Conservation (phyloP, 2,113 vertebrate species). For the Paraplagusia blochii region DNA sequence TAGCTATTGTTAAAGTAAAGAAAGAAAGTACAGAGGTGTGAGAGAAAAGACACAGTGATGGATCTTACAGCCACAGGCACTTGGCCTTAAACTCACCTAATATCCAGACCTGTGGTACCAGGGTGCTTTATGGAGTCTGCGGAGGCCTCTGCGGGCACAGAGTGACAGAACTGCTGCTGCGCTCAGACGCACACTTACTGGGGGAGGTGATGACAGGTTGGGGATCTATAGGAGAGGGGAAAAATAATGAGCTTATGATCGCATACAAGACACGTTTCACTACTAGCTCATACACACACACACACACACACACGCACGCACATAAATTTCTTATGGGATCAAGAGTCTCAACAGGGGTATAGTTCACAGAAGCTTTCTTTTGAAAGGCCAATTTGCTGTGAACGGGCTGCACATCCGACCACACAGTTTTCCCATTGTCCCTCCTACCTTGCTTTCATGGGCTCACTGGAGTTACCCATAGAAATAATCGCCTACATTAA, state of each 20-base stretch:
- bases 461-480: slow-evolving; percentile 27
- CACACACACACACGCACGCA: slow-evolving; percentile 2
- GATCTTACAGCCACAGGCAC: slow-evolving; percentile 46
- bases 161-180: slow-evolving; percentile 53
- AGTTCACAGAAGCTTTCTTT: slow-evolving; percentile 54
- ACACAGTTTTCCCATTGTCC: slow-evolving; percentile 31
- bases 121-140: slow-evolving; percentile 24
- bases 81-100: slow-evolving; percentile 64
- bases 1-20: slow-evolving; percentile 20
- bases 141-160: slow-evolving; percentile 35
- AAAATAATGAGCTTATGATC: slow-evolving; percentile 74
- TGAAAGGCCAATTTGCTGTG: slow-evolving; percentile 52
- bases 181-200: slow-evolving; percentile 33
- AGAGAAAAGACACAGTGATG: slow-evolving; percentile 34
- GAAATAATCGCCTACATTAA: slow-evolving; percentile 64
- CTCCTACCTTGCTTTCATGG: slow-evolving; percentile 43
- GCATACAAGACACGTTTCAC: slow-evolving; percentile 49
- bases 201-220: slow-evolving; percentile 65
- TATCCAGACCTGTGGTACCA: slow-evolving; percentile 41
- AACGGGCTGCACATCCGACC: slow-evolving; percentile 43
- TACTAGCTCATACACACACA: slow-evolving; percentile 10
- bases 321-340: slow-evolving; percentile 58
- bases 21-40: slow-evolving; percentile 13
- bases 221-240: slow-evolving; percentile 64
- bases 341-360: slow-evolving; percentile 47